Conservation (phyloP, 2,113 vertebrate species). For the Thermophis baileyi region DNA sequence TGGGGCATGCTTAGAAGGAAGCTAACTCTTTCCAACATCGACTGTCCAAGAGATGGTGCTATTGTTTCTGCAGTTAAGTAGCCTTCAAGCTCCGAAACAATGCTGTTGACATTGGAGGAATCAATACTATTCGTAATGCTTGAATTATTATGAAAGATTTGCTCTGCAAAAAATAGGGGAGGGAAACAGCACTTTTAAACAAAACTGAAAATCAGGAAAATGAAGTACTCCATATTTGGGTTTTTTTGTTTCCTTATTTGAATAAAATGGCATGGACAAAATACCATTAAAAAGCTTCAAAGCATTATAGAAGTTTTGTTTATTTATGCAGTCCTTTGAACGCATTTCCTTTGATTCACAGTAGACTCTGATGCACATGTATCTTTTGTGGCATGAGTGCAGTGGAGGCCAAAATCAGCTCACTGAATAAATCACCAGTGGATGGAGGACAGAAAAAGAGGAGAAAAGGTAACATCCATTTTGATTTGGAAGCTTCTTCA, state of each 20-base stretch:
- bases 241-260: not conserved
- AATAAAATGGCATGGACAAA: not conserved
- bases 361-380: not conserved
- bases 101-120: constrained; percentile 67
- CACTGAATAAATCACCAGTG: not conserved
- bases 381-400: not conserved
- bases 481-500: not conserved
- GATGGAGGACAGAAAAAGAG: not conserved
- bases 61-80: constrained; percentile 68
- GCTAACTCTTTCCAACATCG: constrained; percentile 72
- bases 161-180: constrained; percentile 54
- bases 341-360: not conserved
- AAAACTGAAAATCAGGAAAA: constrained; percentile 11
- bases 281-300: not conserved
- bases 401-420: not conserved
- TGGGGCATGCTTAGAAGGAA: constrained; percentile 72
- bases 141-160: constrained; percentile 2
- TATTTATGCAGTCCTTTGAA: not conserved
- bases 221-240: not conserved
- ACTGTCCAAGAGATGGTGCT: constrained; percentile 60
- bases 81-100: constrained; percentile 75
- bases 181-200: constrained; percentile 29
- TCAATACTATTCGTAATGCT: constrained; percentile 47
- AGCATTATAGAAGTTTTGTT: not conserved
- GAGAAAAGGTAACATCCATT: not conserved